Evolutionary conservation across 2,113 vertebrate species (phyloP).

Genomic region (Alaudala cheleensis): DNA sequence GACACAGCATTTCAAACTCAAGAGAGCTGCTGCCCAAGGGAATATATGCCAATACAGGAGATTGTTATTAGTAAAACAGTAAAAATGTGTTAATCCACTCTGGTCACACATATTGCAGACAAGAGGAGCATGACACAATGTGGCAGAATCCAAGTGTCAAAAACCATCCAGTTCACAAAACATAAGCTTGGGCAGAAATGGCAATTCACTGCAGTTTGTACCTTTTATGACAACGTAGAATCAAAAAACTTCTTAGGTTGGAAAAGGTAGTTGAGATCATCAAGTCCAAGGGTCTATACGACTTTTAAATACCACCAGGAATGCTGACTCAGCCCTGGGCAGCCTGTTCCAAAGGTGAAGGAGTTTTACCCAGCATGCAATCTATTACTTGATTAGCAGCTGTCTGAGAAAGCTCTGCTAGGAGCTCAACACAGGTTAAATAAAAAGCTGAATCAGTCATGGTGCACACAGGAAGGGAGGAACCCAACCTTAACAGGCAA

Average conservation of each 20-base stretch:
- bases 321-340: not conserved
- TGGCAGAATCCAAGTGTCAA: not conserved
- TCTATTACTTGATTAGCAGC: not conserved
- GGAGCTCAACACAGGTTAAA: not conserved
- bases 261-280: not conserved
- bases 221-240: not conserved
- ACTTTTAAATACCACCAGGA: not conserved
- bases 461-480: not conserved
- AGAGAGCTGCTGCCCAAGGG: not conserved
- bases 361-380: not conserved
- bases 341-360: not conserved
- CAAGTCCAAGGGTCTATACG: accelerated
- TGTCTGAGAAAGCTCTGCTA: not conserved
- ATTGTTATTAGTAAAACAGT: not conserved
- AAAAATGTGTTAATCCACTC: not conserved
- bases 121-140: not conserved
- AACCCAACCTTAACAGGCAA: not conserved
- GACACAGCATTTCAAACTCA: not conserved
- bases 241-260: not conserved
- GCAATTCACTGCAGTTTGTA: not conserved
- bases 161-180: not conserved
- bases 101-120: not conserved
- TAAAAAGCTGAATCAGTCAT: not conserved
- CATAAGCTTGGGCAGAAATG: not conserved
- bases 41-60: not conserved